These are phyloP conservation scores for Brenthis ino DNA, from an alignment of 2,888 invertebrate species.

Conservation along the genomic window DNA sequence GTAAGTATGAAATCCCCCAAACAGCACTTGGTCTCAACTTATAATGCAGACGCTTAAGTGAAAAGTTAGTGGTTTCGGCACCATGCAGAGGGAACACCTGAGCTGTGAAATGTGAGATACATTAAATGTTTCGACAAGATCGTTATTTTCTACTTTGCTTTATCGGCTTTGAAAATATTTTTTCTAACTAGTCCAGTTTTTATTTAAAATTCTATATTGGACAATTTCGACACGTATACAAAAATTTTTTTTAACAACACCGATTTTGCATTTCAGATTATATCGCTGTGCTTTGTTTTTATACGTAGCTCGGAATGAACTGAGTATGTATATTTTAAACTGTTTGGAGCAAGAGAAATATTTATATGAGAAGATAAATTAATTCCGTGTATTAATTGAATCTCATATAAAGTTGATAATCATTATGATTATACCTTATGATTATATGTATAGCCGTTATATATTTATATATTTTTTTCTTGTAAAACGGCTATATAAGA, in stretches of 20 bases:
- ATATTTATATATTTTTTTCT: too few species aligned
- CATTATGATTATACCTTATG: too few species aligned
- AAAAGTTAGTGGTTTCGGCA: conserved; percentile 37
- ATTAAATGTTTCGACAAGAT: conserved; percentile 37
- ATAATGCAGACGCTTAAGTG: conserved; percentile 36
- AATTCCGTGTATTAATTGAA: too few species aligned
- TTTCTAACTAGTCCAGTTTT: conserved; percentile 10
- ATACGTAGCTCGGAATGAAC: background rate
- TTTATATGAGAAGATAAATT: too few species aligned
- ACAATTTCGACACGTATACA: conserved; percentile 4
- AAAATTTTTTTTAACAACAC: background rate
- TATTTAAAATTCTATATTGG: conserved; percentile 1
- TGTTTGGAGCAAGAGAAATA: too few species aligned
- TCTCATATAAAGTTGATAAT: too few species aligned
- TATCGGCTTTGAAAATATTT: conserved; percentile 3
- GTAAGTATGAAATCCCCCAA: conserved; percentile 15
- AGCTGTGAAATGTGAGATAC: conserved; percentile 41
- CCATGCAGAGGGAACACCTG: conserved; percentile 39
- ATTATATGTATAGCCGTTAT: too few species aligned
- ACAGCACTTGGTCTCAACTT: conserved; percentile 24
- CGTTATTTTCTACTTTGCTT: conserved; percentile 23
- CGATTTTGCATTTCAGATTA: background rate
- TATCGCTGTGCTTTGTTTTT: background rate
- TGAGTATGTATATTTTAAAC: background rate
- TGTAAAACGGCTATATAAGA: too few species aligned